phyloP scores from a whole-genome alignment of 1,140 invertebrate genomes.

The Aphaenogaster floridana region DNA sequence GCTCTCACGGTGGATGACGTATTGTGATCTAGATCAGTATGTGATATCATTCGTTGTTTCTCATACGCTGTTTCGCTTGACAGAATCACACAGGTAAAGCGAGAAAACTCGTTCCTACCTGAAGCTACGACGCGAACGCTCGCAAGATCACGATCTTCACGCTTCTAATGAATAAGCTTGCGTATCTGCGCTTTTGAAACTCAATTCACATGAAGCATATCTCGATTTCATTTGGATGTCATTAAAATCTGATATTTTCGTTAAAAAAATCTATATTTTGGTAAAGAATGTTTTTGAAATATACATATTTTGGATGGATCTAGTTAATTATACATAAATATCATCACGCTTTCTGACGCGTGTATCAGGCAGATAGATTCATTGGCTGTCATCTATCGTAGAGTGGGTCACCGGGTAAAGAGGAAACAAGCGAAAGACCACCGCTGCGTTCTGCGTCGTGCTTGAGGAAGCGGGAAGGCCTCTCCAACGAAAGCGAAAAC shows the following conservation, averaged over 20 bases:
- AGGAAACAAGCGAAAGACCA: conserved; percentile 62
- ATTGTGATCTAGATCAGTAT: conserved; percentile 53
- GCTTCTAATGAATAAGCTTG: conserved; percentile 1
- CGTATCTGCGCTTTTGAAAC: not conserved
- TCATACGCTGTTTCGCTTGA: conserved; percentile 33
- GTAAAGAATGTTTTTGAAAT: not conserved
- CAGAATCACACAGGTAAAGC: conserved; percentile 24
- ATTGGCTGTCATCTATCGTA: conserved; percentile 19
- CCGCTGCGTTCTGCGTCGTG: conserved; percentile 33
- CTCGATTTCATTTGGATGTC: not conserved
- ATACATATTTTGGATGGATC: not conserved
- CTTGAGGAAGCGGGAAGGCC: conserved; percentile 72
- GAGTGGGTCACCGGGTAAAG: conserved; percentile 72
- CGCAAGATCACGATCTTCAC: conserved; percentile 4
- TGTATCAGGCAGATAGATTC: not conserved
- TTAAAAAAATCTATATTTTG: not conserved
- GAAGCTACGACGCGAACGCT: not conserved
- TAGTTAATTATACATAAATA: not conserved
- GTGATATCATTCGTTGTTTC: conserved; percentile 47
- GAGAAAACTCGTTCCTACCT: not conserved
- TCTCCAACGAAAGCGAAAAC: conserved; percentile 82
- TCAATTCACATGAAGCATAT: not conserved
- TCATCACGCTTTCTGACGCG: not conserved
- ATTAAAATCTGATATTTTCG: not conserved
- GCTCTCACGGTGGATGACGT: conserved; percentile 74